Conservation (phyloP, 2,797 vertebrate species). For the Alfaro cultratus region DNA sequence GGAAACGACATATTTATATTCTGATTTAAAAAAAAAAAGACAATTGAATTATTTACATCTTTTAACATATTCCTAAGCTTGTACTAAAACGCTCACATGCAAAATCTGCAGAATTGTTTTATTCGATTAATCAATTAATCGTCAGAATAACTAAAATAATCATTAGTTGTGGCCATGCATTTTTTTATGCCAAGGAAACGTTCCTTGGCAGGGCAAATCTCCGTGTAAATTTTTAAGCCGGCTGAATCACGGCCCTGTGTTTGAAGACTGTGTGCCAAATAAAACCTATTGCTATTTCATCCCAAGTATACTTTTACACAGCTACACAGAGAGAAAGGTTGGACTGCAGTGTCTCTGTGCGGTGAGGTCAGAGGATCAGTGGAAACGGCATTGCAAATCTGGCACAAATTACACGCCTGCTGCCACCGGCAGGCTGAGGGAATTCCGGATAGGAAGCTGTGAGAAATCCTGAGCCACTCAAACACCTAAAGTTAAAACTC, state of each 20-base stretch:
- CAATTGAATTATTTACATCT: too few species aligned
- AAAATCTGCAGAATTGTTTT: too few species aligned
- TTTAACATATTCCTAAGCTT: too few species aligned
- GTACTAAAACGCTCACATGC: too few species aligned
- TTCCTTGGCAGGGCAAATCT: neutral
- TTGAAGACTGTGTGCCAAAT: constrained; percentile 23
- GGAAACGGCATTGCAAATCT: constrained; percentile 69
- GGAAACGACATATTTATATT: too few species aligned
- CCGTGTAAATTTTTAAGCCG: constrained; percentile 6
- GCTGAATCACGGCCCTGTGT: constrained; percentile 3
- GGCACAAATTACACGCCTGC: constrained; percentile 77
- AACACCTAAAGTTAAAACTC: constrained; percentile 47
- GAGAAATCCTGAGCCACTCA: constrained; percentile 60
- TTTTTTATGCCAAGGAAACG: neutral
- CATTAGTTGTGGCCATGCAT: too few species aligned
- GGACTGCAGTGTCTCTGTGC: constrained; percentile 37
- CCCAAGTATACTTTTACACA: constrained; percentile 31
- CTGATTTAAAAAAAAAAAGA: too few species aligned
- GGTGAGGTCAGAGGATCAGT: constrained; percentile 54
- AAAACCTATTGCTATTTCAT: constrained; percentile 17
- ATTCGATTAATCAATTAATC: too few species aligned
- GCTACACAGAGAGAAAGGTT: constrained; percentile 20
- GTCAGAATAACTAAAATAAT: too few species aligned
- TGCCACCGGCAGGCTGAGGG: constrained; percentile 64
- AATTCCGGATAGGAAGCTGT: constrained; percentile 76